Evolutionary conservation across 2,797 vertebrate species (phyloP).

Genomic region (Fistularia commersonii): DNA sequence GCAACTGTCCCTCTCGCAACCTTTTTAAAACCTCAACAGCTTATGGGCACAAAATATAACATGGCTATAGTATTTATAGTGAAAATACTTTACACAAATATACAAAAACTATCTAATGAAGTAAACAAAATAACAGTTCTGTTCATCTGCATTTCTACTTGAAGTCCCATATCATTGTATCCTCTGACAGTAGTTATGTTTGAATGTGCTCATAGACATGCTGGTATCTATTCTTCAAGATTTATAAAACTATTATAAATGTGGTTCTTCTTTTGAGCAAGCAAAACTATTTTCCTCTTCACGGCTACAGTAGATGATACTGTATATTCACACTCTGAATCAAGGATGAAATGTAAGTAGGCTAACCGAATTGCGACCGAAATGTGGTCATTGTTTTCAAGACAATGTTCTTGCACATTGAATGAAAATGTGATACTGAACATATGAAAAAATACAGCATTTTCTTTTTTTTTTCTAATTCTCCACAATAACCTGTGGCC

Average conservation of each 20-base stretch:
- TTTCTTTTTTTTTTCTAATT: slow-evolving; percentile 2
- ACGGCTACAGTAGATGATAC: slow-evolving; percentile 19
- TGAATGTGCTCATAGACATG: too few species aligned
- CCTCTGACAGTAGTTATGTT: background rate
- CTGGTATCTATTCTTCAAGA: background rate
- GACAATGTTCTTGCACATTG: background rate
- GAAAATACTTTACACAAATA: slow-evolving; percentile 28
- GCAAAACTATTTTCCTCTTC: background rate
- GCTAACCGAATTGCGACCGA: background rate
- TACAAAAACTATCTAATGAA: slow-evolving; percentile 24
- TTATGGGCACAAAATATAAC: background rate
- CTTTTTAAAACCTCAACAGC: too few species aligned
- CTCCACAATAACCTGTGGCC: slow-evolving; percentile 1
- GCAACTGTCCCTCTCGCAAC: too few species aligned
- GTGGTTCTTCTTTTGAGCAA: background rate
- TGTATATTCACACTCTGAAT: slow-evolving; percentile 21
- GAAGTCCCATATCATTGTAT: slow-evolving; percentile 1
- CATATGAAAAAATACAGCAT: background rate
- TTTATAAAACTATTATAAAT: background rate
- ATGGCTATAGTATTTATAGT: slow-evolving; percentile 5
- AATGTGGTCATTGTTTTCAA: slow-evolving; percentile 1
- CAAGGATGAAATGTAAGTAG: background rate
- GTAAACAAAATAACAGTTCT: slow-evolving; percentile 20
- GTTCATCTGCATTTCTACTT: slow-evolving; percentile 21
- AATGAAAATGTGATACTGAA: slow-evolving; percentile 11